These are phyloP conservation scores for Rhagophthalmus giganteus DNA, from an alignment of 2,888 invertebrate genomes.

Conservation along the genomic window DNA sequence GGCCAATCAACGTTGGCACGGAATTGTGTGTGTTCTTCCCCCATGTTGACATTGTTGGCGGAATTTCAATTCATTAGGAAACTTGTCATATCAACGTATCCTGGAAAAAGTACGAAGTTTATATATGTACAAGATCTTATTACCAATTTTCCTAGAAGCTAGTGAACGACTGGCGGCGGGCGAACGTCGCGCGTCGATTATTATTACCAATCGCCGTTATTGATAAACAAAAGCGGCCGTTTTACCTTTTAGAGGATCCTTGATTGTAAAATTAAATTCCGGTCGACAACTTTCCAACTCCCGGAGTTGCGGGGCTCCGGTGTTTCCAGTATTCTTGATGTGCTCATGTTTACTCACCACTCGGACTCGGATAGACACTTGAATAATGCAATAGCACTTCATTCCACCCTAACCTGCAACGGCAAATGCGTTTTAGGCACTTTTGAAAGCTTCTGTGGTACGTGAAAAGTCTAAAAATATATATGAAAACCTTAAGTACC, in stretches of 20 bases:
- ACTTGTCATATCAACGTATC: conserved; percentile 43
- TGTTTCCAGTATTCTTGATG: conserved; percentile 36
- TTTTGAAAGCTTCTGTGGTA: conserved; percentile 8
- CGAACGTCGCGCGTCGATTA: neutral
- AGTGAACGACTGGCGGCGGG: conserved; percentile 1
- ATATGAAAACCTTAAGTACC: too few relatives aligned
- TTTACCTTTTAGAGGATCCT: too few relatives aligned
- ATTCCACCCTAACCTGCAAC: conserved; percentile 38
- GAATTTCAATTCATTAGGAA: conserved; percentile 55
- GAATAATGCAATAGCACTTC: conserved; percentile 44
- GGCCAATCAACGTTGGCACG: conserved; percentile 51
- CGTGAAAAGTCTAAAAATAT: conserved; percentile 20
- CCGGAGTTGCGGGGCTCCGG: conserved; percentile 20
- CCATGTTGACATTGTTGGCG: conserved; percentile 54
- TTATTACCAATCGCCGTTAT: neutral
- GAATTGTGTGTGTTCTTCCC: conserved; percentile 47
- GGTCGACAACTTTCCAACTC: conserved; percentile 16
- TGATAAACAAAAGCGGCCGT: too few relatives aligned
- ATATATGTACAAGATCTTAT: conserved; percentile 40
- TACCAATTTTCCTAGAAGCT: conserved; percentile 33
- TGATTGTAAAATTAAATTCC: too few relatives aligned
- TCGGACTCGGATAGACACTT: conserved; percentile 40
- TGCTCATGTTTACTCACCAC: conserved; percentile 40
- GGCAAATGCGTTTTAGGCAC: conserved; percentile 26
- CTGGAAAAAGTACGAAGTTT: conserved; percentile 47